These are phyloP conservation scores for Sinella curviseta DNA, from an alignment of 1,140 invertebrate species.

Conservation along the genomic window DNA sequence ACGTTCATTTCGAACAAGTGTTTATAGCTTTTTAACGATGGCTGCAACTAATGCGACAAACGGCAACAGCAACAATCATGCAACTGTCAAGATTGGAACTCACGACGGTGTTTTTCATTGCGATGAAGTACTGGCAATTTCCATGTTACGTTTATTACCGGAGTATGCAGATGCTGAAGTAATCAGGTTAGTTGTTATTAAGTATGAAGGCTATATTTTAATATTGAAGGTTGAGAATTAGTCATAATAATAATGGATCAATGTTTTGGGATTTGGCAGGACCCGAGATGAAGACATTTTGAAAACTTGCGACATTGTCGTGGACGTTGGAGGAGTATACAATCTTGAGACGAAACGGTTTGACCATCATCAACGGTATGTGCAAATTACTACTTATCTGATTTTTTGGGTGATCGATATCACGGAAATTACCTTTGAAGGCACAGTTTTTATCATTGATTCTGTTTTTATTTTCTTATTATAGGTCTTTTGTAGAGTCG, in stretches of 20 bases:
- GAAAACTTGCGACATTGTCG: constrained; percentile 85
- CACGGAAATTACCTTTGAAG: neutral
- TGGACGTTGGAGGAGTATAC: constrained; percentile 93
- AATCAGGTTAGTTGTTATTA: constrained; percentile 63
- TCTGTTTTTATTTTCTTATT: constrained; percentile 48
- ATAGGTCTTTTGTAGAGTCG: constrained; percentile 68
- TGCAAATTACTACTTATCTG: too few species aligned
- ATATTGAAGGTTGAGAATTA: neutral
- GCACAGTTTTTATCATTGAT: neutral
- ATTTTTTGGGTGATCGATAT: too few species aligned
- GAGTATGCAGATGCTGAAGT: constrained; percentile 80
- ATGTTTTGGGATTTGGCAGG: too few species aligned
- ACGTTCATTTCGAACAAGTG: too few species aligned
- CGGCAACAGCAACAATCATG: neutral
- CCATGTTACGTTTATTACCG: constrained; percentile 79
- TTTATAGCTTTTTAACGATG: too few species aligned
- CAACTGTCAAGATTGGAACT: constrained; percentile 65
- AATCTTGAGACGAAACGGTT: constrained; percentile 74
- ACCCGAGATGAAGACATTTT: constrained; percentile 68
- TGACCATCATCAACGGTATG: constrained; percentile 94
- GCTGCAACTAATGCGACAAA: neutral
- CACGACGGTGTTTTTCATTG: constrained; percentile 87
- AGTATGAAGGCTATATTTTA: neutral
- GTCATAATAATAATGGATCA: too few species aligned
- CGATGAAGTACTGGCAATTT: constrained; percentile 92